Conservation (phyloP, 2,797 vertebrate genomes). For the Glyptemys insculpta region DNA sequence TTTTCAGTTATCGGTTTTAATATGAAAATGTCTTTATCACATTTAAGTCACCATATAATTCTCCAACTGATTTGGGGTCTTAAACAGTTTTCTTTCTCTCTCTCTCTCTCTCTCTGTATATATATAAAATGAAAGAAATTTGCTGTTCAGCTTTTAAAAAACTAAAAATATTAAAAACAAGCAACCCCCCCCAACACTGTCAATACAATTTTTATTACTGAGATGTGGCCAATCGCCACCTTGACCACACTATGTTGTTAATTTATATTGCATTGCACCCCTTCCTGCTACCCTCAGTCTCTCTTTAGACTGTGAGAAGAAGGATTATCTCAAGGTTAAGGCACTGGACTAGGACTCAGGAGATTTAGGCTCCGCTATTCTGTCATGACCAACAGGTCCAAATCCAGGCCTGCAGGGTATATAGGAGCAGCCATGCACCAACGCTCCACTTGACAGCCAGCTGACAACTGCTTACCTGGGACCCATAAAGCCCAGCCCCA, state of each 20-base stretch:
- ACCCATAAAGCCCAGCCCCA: neutral
- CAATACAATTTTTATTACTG: conserved; percentile 4
- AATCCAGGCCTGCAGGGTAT: neutral
- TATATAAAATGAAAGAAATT: neutral
- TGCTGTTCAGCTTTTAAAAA: conserved; percentile 9
- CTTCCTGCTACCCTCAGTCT: conserved; percentile 4
- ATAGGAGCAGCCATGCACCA: neutral
- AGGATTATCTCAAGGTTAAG: conserved; percentile 16
- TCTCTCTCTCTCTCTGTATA: too few species aligned
- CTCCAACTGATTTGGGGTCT: neutral
- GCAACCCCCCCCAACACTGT: neutral
- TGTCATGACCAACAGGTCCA: neutral
- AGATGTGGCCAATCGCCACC: neutral
- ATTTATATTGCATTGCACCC: neutral
- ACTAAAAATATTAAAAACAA: neutral
- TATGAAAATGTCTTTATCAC: neutral
- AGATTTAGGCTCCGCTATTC: neutral
- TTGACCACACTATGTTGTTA: neutral
- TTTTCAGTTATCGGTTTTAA: neutral
- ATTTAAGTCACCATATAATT: neutral
- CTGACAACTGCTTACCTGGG: neutral
- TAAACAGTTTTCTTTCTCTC: neutral
- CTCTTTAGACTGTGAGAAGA: conserved; percentile 3
- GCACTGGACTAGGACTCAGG: neutral
- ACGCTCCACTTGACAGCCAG: neutral